Conservation (phyloP, 2,888 invertebrate genomes). For the Strigamia crassipes region DNA sequence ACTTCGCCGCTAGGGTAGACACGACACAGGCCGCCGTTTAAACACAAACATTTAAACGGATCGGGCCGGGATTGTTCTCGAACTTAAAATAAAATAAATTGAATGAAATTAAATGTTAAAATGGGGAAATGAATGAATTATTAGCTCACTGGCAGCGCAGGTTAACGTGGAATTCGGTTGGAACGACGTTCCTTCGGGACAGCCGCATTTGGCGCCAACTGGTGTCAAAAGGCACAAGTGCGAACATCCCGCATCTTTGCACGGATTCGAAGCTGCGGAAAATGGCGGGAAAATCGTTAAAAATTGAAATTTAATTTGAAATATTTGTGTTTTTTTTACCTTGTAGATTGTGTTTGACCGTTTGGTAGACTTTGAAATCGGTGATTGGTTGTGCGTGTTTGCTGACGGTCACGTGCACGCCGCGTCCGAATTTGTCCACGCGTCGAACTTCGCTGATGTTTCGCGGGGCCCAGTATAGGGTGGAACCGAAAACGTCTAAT, state of each 20-base stretch:
- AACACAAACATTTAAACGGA: slow-evolving; percentile 80
- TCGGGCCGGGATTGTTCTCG: slow-evolving; percentile 74
- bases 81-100: too few relatives aligned
- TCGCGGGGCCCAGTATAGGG: slow-evolving; percentile 87
- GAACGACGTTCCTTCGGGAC: slow-evolving; percentile 71
- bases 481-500: slow-evolving; percentile 91
- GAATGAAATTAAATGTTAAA: too few relatives aligned
- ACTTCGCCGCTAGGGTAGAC: slow-evolving; percentile 57
- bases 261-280: slow-evolving; percentile 61
- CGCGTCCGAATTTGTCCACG: slow-evolving; percentile 96
- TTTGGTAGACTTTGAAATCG: slow-evolving; percentile 46
- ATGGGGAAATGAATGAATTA: background rate
- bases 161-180: slow-evolving; percentile 48
- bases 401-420: slow-evolving; percentile 81
- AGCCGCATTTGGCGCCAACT: slow-evolving; percentile 83
- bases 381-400: slow-evolving; percentile 60
- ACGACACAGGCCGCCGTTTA: slow-evolving; percentile 81
- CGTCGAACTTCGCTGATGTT: slow-evolving; percentile 82
- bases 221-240: slow-evolving; percentile 93
- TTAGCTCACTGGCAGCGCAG: slow-evolving; percentile 49
- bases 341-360: slow-evolving; percentile 45
- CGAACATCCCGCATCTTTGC: slow-evolving; percentile 76
- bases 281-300: too few relatives aligned
- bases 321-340: too few relatives aligned
- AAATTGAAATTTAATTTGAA: too few relatives aligned